Conservation (phyloP, 2,113 vertebrate genomes). For the Archilochus colubris region DNA sequence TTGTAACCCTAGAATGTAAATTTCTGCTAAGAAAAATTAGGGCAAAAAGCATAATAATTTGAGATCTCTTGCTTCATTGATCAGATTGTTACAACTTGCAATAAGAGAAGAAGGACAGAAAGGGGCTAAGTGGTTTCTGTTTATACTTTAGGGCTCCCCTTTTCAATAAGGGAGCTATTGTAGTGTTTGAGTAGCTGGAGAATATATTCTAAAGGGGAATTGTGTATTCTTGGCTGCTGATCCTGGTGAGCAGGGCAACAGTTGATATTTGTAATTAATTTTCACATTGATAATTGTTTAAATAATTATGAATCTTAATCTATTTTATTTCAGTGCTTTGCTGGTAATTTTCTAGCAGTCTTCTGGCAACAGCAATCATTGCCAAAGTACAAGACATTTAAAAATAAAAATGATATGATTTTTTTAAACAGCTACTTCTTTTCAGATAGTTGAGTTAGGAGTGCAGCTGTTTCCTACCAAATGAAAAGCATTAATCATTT, state of each 20-base stretch:
- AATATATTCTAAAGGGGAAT: neutral
- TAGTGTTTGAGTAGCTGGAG: neutral
- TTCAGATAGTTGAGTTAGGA: conserved; percentile 5
- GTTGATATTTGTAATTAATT: neutral
- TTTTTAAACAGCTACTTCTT: conserved; percentile 20
- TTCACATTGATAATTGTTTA: neutral
- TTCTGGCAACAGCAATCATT: neutral
- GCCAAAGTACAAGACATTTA: neutral
- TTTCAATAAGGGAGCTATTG: neutral
- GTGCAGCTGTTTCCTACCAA: conserved; percentile 23
- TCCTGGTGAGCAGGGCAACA: neutral
- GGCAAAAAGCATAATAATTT: neutral
- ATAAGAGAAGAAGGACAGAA: neutral
- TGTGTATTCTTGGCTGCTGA: neutral
- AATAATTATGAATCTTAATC: neutral
- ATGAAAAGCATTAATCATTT: conserved; percentile 6
- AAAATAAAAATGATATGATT: neutral
- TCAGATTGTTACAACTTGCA: neutral
- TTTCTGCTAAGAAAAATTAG: neutral
- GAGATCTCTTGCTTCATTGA: neutral
- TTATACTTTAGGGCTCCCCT: neutral
- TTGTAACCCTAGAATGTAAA: neutral
- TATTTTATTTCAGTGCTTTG: neutral
- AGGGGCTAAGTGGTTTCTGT: neutral
- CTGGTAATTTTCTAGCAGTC: neutral